Conservation (phyloP, 2,797 vertebrate species). For the Anguilla anguilla region DNA sequence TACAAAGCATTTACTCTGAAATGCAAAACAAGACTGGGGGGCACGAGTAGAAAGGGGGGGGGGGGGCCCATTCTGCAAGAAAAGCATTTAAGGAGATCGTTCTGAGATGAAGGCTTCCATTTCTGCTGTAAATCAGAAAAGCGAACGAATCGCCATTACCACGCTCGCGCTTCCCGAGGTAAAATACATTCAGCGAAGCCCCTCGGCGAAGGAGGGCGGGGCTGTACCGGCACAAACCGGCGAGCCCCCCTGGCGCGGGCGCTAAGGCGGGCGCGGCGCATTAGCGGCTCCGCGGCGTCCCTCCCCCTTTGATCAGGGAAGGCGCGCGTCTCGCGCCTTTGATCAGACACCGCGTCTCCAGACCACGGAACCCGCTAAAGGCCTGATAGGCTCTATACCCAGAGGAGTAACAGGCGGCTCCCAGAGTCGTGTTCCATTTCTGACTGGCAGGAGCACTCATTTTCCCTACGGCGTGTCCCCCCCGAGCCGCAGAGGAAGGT, state of each 20-base stretch:
- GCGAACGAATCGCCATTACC: not conserved
- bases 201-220: not conserved
- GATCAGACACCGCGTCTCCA: not conserved
- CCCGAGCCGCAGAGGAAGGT: not conserved
- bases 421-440: not conserved
- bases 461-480: not conserved
- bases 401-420: not conserved
- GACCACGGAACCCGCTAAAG: not conserved
- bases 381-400: not conserved
- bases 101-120: not conserved
- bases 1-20: not conserved
- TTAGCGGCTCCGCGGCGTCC: not conserved
- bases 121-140: not conserved
- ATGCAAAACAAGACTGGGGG: not conserved
- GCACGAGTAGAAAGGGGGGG: not conserved
- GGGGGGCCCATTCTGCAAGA: not conserved
- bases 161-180: not conserved
- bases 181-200: not conserved
- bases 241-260: not conserved
- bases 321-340: not conserved
- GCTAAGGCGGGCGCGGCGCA: not conserved
- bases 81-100: not conserved
- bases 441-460: not conserved
- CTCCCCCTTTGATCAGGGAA: not conserved
- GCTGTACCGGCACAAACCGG: not conserved